Conservation (phyloP, 2,888 invertebrate species). For the Acanthacorydalis orientalis region DNA sequence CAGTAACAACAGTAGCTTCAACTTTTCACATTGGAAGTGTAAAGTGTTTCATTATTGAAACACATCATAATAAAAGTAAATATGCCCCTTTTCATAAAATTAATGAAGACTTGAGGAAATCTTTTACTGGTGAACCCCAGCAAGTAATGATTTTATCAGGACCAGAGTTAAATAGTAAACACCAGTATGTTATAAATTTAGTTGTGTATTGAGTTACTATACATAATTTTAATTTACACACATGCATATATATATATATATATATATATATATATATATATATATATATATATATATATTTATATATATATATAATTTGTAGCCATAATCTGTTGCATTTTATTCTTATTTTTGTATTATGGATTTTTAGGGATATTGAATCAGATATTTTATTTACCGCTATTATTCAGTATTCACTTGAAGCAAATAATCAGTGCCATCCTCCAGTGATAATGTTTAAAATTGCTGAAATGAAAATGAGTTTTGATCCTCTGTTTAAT, state of each 20-base stretch:
- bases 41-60: slow-evolving; percentile 13
- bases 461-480: slow-evolving; percentile 31
- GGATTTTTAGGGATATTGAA: not conserved
- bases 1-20: not conserved
- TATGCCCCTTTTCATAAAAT: slow-evolving; percentile 13
- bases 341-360: not conserved
- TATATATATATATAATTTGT: not conserved
- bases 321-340: no score
- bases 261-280: slow-evolving; percentile 3
- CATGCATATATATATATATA: no score
- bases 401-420: slow-evolving; percentile 28
- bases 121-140: slow-evolving; percentile 24
- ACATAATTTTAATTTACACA: no score
- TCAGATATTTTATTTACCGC: slow-evolving; percentile 13
- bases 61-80: no score
- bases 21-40: not conserved
- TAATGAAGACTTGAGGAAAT: slow-evolving; percentile 14
- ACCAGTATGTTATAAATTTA: slow-evolving; percentile 9
- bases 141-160: slow-evolving; percentile 37
- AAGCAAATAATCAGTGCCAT: slow-evolving; percentile 25
- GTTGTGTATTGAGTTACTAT: no score
- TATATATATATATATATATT: not conserved
- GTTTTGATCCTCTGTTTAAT: slow-evolving; percentile 45
- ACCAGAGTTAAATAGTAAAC: slow-evolving; percentile 23
- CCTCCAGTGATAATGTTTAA: slow-evolving; percentile 31